phyloP scores from a whole-genome alignment of 1,140 invertebrate genomes.

The Listronotus oregonensis region DNA sequence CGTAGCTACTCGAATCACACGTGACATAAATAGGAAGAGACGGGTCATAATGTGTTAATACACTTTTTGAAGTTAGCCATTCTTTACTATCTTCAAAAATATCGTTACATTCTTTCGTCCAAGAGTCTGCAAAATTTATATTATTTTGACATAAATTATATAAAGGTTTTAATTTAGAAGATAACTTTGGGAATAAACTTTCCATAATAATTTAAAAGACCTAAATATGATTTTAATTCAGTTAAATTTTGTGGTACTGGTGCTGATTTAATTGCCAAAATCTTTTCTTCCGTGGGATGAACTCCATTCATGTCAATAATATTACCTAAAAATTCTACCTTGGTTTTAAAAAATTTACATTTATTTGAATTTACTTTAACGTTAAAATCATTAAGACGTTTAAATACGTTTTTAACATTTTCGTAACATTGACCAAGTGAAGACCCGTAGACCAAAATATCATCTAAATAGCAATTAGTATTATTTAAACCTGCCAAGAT shows the following conservation, averaged over 20 bases:
- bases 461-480: slow-evolving; percentile 49
- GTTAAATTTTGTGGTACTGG: slow-evolving; percentile 47
- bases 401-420: slow-evolving; percentile 34
- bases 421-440: slow-evolving; percentile 40
- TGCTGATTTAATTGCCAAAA: slow-evolving; percentile 47
- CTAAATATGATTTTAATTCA: slow-evolving; percentile 53
- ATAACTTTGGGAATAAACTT: slow-evolving; percentile 54
- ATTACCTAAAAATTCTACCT: slow-evolving; percentile 54
- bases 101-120: slow-evolving; percentile 47
- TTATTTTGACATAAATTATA: slow-evolving; percentile 52
- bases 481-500: slow-evolving; percentile 45
- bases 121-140: slow-evolving; percentile 41
- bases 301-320: slow-evolving; percentile 50
- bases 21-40: slow-evolving; percentile 41
- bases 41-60: slow-evolving; percentile 49
- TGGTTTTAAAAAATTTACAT: slow-evolving; percentile 41
- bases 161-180: slow-evolving; percentile 52
- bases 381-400: slow-evolving; percentile 25
- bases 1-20: slow-evolving; percentile 48
- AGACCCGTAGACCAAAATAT: slow-evolving; percentile 48
- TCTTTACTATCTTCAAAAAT: slow-evolving; percentile 49
- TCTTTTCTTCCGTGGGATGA: slow-evolving; percentile 52
- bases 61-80: slow-evolving; percentile 38
- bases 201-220: slow-evolving; percentile 54
- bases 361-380: slow-evolving; percentile 48